Base-by-base conservation (phyloP, 1,140 invertebrate species). In the Drosophila dunni region DNA sequence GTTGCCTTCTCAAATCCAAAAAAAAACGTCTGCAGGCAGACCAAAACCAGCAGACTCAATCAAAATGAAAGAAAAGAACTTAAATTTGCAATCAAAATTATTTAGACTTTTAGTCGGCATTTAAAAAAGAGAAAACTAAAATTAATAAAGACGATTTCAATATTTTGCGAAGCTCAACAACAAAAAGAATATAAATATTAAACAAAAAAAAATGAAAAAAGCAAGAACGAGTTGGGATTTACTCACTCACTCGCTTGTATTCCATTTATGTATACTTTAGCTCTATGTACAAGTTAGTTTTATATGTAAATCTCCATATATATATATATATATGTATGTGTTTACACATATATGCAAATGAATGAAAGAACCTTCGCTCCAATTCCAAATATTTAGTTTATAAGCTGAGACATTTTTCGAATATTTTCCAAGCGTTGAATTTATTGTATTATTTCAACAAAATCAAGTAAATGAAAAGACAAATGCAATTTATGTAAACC, bases 381-480 rank as follows among this genome's bases (percentile, higher is more conserved):
- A 81, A 89, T 89, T 89, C 84, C 84, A 89, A 89, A 89, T 84
- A 89, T 79, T 75, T 85, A 89, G 84, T 90, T 79, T 45, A 29
- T 81, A 81, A 89, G 81, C 58, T 54, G 44, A 69, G 44, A 64
- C 56, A 78, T 58, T 53, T 64, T 79, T 73, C 66, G 62, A 65
- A 75, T 71, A 75, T 79, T 70, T 83, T 79, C 54, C 67, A 67
- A 68, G 45, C 50, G 40, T 76, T 72, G 61, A 81, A 86, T 78
- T 69, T 79, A 79, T 72, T 62, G 24, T 29, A 33, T 63, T 29
- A 58, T 51, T 66, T 45, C 17, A 20, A 20, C 17, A 20, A 20
- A 74, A 38, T 20, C 40, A 33, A 36, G 57, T 40, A 38, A 57
- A 44, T 40, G 7, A 44, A 74, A 82, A 81, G 71, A 85, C 68